Base-by-base conservation (phyloP, 2,113 vertebrate species). In the Microtus richardsoni region DNA sequence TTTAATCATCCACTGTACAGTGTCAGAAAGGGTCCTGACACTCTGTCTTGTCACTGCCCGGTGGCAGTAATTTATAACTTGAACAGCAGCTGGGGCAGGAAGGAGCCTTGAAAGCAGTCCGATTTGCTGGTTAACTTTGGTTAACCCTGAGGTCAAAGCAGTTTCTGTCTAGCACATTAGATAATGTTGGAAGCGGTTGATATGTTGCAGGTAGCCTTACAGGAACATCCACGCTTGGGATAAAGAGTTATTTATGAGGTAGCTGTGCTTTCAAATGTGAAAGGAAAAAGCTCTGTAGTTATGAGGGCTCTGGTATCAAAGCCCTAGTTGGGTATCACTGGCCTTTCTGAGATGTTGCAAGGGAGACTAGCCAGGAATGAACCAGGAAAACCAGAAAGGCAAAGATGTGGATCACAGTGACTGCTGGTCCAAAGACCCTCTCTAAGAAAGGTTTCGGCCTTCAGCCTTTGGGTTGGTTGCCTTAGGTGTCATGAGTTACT, bases 211-310 rank as follows among this genome's bases (percentile, higher is more conserved):
- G 97, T 95, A 98, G 47, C 78, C 19, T 89, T 83, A 88, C 83
- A 82, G 95, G 94, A 96, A 79, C 79, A 95, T 96, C 96, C n/a
- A 30, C 83, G 54, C 86, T 94, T 94, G 80, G 89, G 95, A 97
- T 97, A 96, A 97, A 91, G 85, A 78, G 88, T 95, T 97, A 95
- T 97, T 97, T 97, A 97, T 94, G 96, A 96, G 74, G 75, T 93
- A 93, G 70, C 82, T 80, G 52, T 80, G 80, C 83, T 95, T 96
- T 96, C 91, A 86, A 84, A 97, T 91, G 79, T 78, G 73, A 77
- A 79, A 91, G 64, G 28, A 64, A 64, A 75, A 74, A 80, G 52
- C 60, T 74, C 74, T 88, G 71, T 96, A 92, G 93, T 91, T 95
- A 93, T 75, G 58, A 58, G 58, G 58, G n/a, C 86, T 90, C 86